Conservation (phyloP, 2,888 invertebrate species). For the Hypsopygia costalis region DNA sequence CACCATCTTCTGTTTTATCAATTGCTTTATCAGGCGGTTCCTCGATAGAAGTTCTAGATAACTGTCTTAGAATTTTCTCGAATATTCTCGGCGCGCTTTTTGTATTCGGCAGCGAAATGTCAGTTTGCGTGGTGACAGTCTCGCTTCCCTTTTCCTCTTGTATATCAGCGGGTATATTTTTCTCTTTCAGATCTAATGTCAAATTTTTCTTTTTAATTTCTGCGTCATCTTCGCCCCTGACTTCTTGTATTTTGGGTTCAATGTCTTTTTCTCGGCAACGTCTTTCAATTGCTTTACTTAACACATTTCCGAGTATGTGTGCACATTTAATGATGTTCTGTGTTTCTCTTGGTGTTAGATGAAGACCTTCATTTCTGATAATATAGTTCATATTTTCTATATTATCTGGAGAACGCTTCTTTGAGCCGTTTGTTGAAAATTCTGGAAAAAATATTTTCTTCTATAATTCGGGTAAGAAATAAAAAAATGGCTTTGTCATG, state of each 20-base stretch:
- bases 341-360: conserved; percentile 58
- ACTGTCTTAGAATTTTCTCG: conserved; percentile 63
- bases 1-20: background rate
- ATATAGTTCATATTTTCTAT: conserved; percentile 47
- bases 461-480: no score
- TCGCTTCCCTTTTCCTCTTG: conserved; percentile 50
- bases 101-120: conserved; percentile 70
- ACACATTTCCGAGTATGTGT: conserved; percentile 58
- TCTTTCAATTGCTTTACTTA: conserved; percentile 59
- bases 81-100: conserved; percentile 72
- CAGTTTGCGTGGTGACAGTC: conserved; percentile 65
- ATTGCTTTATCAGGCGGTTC: conserved; percentile 26
- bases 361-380: conserved; percentile 56
- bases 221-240: conserved; percentile 23
- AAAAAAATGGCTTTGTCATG: no score
- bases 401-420: conserved; percentile 54
- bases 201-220: conserved; percentile 49
- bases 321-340: conserved; percentile 69
- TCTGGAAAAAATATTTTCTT: no score
- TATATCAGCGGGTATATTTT: conserved; percentile 41
- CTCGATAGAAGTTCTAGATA: conserved; percentile 62
- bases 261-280: conserved; percentile 35
- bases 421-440: conserved; percentile 43
- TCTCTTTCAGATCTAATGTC: conserved; percentile 59
- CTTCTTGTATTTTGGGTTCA: conserved; percentile 30